Conservation (phyloP, 2,888 invertebrate species). For the Liopterus haemorrhoidalis region DNA sequence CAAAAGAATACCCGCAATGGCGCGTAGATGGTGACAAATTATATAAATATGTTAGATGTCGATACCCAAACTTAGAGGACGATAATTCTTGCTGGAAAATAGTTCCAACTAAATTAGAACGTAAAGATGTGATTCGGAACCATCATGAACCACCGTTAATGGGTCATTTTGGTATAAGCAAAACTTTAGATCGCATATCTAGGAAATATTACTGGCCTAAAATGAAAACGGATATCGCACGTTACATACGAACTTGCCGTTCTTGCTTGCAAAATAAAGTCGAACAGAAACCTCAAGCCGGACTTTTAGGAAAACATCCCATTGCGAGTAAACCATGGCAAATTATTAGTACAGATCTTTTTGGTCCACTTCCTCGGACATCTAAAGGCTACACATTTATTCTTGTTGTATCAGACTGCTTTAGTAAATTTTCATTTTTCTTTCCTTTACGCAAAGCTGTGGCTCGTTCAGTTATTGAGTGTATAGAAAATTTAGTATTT, state of each 20-base stretch:
- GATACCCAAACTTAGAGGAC: neutral
- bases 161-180: conserved; percentile 11
- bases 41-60: neutral
- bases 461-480: neutral
- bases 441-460: conserved; percentile 9
- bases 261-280: conserved; percentile 2
- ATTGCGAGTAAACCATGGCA: neutral
- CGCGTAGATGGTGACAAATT: neutral
- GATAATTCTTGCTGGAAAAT: neutral
- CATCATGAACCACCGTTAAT: conserved; percentile 1
- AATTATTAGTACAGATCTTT: neutral
- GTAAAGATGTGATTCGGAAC: neutral
- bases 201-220: conserved; percentile 23
- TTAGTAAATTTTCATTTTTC: conserved; percentile 7
- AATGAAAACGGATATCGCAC: conserved; percentile 11
- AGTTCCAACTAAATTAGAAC: neutral
- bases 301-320: neutral
- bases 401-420: conserved; percentile 3
- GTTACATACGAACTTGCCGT: neutral
- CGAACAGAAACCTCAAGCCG: neutral
- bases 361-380: neutral
- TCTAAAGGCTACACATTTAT: neutral
- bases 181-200: neutral
- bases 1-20: neutral
- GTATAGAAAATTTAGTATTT: conserved; percentile 17